Base-by-base conservation (phyloP, 2,797 vertebrate species). In the Sus cebifrons region DNA sequence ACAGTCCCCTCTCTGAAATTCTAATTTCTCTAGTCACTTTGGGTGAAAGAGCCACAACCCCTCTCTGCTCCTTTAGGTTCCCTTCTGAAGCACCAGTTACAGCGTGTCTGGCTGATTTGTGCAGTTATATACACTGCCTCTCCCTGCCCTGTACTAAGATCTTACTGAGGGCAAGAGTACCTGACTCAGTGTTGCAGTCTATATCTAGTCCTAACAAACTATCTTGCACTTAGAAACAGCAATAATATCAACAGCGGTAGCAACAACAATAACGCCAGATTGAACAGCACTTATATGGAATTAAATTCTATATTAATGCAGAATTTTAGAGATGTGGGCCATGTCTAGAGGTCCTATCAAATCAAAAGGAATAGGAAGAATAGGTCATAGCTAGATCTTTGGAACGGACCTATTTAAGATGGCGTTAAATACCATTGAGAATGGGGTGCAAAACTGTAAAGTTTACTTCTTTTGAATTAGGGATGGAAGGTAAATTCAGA, bases 401-500 rank as follows among this genome's bases (percentile, higher is more conserved):
- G 32, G 77, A 79, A 79, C 2, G 32, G 21, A 86, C 25, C 18
- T 65, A 7, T 15, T 23, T 36, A 17, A 5, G 21, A 14, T 16
- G 29, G 40, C 32, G 12, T 52, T 49, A 20, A 25, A 60, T 29
- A 25, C 7, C 52, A 40, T 1, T 7, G 29, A 78, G 18, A 32
- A 71, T 7, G 4, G 0, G 14, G 3, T 52, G 0, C 11, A 14
- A 60, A 29, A n/a, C 21, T 54, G 36, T 36, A 71, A 8, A 3
- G 36, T 25, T 18, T 11, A 5, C 3, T 21, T 14, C 49, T 60
- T 64, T 85, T 52, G 12, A 85, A n/a, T 36, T 29, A 21, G 2
- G 9, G 0, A 17, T 75, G 6, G 21, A 44, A 64, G 27, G 14
- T 44, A 77, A 58, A 64, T 54, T 54, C 20, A 81, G 32, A 85